These are phyloP conservation scores for Cataglyphis cursor DNA, from an alignment of 2,888 invertebrate genomes.

Conservation along the genomic window DNA sequence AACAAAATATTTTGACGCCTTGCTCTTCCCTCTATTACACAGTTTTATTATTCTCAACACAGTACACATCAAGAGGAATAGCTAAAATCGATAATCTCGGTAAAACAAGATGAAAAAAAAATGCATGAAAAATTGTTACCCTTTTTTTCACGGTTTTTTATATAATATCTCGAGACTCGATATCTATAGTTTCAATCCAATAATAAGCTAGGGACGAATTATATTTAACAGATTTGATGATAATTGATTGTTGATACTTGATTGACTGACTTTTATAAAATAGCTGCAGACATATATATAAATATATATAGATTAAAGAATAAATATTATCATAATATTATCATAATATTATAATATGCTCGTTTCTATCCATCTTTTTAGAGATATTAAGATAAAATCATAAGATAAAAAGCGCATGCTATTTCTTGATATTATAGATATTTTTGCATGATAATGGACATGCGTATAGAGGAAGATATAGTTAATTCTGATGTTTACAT, in stretches of 20 bases:
- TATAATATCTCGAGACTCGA: not conserved
- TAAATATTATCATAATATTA: too few relatives aligned
- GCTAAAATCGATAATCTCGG: conserved; percentile 50
- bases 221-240: not conserved
- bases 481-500: not conserved
- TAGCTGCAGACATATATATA: not conserved
- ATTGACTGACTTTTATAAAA: too few relatives aligned
- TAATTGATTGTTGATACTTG: not conserved
- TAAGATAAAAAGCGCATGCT: not conserved
- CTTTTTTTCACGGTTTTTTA: not conserved
- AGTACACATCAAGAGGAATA: conserved; percentile 26
- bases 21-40: not conserved
- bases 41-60: conserved; percentile 9
- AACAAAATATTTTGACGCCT: conserved; percentile 55
- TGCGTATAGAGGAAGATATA: not conserved
- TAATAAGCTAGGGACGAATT: not conserved
- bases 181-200: not conserved
- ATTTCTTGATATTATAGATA: not conserved
- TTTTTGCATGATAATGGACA: not conserved
- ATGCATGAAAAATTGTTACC: conserved; percentile 15
- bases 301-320: too few relatives aligned
- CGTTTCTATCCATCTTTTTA: not conserved
- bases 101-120: conserved; percentile 56
- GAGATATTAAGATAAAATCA: not conserved
- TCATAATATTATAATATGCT: too few relatives aligned